Conservation (phyloP, 2,113 vertebrate species). For the Orientallactaga bullata region DNA sequence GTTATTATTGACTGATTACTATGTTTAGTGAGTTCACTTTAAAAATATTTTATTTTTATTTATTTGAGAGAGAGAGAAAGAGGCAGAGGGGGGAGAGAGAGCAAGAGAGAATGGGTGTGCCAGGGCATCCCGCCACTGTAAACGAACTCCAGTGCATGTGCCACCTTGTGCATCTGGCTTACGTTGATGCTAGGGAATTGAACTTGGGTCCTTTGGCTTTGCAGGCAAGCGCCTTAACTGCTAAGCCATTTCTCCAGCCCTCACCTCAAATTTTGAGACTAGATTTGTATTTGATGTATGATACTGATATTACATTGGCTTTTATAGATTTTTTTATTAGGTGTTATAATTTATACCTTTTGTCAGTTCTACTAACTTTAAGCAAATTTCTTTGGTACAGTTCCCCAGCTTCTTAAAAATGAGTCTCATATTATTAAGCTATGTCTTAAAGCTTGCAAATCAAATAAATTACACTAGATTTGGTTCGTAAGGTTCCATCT, state of each 20-base stretch:
- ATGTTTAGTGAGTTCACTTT: not conserved
- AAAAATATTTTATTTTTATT: not conserved
- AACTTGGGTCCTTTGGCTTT: too few species aligned
- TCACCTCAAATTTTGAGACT: too few species aligned
- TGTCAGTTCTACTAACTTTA: not conserved
- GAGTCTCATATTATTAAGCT: not conserved
- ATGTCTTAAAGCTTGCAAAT: not conserved
- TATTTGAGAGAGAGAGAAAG: too few species aligned
- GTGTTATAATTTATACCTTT: not conserved
- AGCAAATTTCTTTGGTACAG: not conserved
- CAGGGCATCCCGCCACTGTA: too few species aligned
- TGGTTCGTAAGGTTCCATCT: not conserved
- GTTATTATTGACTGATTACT: not conserved
- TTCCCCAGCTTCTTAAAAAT: not conserved
- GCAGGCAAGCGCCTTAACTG: too few species aligned
- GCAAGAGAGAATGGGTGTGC: too few species aligned
- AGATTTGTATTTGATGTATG: constrained; percentile 25
- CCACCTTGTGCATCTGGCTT: too few species aligned
- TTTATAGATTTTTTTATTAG: not conserved
- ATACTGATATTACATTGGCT: not conserved
- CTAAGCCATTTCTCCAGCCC: too few species aligned
- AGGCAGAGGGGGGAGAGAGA: too few species aligned
- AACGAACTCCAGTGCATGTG: too few species aligned
- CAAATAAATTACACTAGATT: constrained; percentile 13
- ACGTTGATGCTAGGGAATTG: too few species aligned